These are phyloP conservation scores for Rhingia campestris DNA, from an alignment of 2,888 invertebrate genomes.

Conservation along the genomic window DNA sequence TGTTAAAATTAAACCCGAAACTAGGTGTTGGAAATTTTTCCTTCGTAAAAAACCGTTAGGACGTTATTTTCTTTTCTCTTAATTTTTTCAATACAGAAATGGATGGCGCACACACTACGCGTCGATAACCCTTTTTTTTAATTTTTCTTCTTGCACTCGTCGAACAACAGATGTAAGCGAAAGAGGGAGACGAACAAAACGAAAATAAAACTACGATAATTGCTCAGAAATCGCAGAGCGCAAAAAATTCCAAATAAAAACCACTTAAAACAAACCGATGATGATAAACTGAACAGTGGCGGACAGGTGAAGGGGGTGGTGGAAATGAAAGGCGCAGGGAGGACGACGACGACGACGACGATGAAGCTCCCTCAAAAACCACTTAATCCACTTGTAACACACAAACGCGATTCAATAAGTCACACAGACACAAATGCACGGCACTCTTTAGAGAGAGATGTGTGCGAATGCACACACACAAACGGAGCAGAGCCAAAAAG, in stretches of 20 bases:
- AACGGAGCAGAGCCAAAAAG: conserved; percentile 48
- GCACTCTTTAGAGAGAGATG: conserved; percentile 9
- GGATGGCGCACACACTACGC: conserved; percentile 32
- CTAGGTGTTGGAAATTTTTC: not conserved
- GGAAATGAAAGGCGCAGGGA: conserved; percentile 27
- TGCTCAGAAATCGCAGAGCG: conserved; percentile 65
- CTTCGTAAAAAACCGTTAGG: conserved; percentile 41
- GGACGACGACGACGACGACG: conserved; percentile 50
- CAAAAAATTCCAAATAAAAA: conserved; percentile 48
- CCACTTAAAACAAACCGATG: conserved; percentile 73
- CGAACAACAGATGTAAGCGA: conserved; percentile 34
- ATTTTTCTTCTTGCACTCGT: conserved; percentile 39
- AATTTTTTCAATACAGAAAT: conserved; percentile 14
- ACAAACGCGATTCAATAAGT: conserved; percentile 74
- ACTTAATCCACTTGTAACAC: conserved; percentile 74
- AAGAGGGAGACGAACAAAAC: conserved; percentile 1
- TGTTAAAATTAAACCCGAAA: not conserved
- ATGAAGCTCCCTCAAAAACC: conserved; percentile 72
- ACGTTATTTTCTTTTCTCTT: conserved; percentile 19
- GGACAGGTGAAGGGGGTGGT: conserved; percentile 8
- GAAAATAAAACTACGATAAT: conserved; percentile 50
- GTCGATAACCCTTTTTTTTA: conserved; percentile 61
- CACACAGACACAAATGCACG: conserved; percentile 37
- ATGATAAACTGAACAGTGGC: conserved; percentile 39
- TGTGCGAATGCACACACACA: conserved; percentile 32